Evolutionary conservation across 1,140 invertebrate genomes (phyloP).

Genomic region (Anoplolepis gracilipes): DNA sequence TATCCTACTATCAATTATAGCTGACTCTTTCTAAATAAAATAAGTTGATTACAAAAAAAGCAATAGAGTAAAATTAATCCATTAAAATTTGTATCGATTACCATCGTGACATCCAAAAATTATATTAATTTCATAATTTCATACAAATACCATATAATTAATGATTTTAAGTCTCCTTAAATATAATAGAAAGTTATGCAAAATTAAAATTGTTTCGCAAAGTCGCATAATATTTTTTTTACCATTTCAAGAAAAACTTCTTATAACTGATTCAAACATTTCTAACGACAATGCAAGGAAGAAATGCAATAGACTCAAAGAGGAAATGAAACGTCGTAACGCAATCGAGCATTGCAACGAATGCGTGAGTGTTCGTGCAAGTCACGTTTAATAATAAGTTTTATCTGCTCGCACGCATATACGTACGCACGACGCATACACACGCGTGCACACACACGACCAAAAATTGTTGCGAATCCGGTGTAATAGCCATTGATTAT

Average conservation of each 20-base stretch:
- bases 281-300: background rate
- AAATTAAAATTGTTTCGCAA: background rate
- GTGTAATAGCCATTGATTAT: constrained; percentile 50
- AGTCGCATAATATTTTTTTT: background rate
- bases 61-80: no score
- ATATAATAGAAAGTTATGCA: background rate
- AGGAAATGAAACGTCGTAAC: background rate
- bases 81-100: no score
- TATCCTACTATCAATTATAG: background rate
- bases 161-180: background rate
- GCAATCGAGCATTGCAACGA: constrained; percentile 3
- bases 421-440: no score
- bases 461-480: background rate
- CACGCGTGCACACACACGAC: background rate
- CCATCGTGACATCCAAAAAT: background rate
- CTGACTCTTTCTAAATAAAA: background rate
- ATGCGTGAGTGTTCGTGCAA: constrained; percentile 18
- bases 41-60: background rate
- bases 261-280: background rate
- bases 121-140: background rate
- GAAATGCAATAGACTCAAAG: background rate
- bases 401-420: background rate
- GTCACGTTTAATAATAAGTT: constrained; percentile 50
- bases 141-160: background rate
- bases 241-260: background rate